These are phyloP conservation scores for Syngnathus typhle DNA, from an alignment of 2,113 vertebrate species.

Conservation along the genomic window DNA sequence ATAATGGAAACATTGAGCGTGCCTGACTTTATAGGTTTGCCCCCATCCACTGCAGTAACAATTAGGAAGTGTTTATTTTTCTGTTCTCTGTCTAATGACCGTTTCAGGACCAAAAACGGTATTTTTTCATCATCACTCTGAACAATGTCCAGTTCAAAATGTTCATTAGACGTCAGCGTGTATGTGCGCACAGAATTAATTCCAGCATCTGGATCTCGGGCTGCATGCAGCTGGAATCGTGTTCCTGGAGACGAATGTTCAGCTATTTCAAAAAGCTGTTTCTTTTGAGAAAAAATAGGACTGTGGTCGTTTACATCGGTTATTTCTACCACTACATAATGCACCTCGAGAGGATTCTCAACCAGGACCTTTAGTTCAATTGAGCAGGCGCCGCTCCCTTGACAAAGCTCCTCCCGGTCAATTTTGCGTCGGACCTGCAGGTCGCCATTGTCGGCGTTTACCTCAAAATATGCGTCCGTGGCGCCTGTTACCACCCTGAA, in stretches of 20 bases:
- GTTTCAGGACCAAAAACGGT: conserved; percentile 61
- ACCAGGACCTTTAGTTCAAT: conserved; percentile 63
- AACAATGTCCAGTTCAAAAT: conserved; percentile 53
- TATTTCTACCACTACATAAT: conserved; percentile 60
- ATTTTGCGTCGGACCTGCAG: conserved; percentile 57
- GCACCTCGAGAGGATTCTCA: conserved; percentile 68
- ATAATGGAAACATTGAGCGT: conserved; percentile 51
- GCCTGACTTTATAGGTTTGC: conserved; percentile 50
- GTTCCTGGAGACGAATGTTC: conserved; percentile 61
- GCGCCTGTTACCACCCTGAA: conserved; percentile 61
- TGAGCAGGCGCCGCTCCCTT: conserved; percentile 44
- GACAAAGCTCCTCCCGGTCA: conserved; percentile 68
- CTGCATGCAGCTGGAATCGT: conserved; percentile 67
- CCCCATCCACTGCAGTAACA: conserved; percentile 65
- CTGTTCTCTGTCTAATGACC: conserved; percentile 58
- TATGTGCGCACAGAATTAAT: conserved; percentile 67
- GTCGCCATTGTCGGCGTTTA: conserved; percentile 58
- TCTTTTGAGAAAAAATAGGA: conserved; percentile 55
- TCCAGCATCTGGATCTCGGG: conserved; percentile 70
- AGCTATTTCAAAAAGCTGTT: conserved; percentile 56
- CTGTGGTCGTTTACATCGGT: conserved; percentile 71
- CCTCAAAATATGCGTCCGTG: conserved; percentile 49
- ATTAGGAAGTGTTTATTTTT: conserved; percentile 25
- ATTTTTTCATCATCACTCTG: conserved; percentile 51
- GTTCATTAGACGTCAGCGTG: conserved; percentile 53